These are phyloP conservation scores for Cheilosia vulpina DNA, from an alignment of 2,888 invertebrate genomes.

Conservation along the genomic window DNA sequence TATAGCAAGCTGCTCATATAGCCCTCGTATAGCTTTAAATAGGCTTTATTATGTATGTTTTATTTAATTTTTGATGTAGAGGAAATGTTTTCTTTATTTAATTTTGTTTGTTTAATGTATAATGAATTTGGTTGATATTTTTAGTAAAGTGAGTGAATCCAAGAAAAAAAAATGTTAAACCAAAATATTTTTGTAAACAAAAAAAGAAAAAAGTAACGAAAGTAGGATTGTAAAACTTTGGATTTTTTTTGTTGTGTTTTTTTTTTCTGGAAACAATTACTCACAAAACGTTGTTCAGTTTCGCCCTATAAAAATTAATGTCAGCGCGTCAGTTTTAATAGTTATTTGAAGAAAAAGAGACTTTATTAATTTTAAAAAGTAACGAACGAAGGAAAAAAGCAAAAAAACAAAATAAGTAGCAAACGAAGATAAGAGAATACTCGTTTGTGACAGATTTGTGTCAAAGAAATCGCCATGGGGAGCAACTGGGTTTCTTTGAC, in stretches of 20 bases:
- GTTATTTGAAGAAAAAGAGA: slow-evolving; percentile 72
- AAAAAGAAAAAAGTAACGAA: slow-evolving; percentile 65
- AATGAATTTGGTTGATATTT: slow-evolving; percentile 53
- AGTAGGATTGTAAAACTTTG: slow-evolving; percentile 78
- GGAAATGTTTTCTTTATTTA: slow-evolving; percentile 42
- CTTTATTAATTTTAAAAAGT: slow-evolving; percentile 54
- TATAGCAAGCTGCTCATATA: slow-evolving; percentile 41
- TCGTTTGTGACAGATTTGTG: slow-evolving; percentile 42
- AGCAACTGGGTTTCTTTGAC: slow-evolving; percentile 37
- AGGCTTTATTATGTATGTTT: slow-evolving; percentile 40
- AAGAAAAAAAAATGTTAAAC: slow-evolving; percentile 64
- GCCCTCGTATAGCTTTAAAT: slow-evolving; percentile 33
- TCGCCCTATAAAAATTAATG: slow-evolving; percentile 84
- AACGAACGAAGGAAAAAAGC: slow-evolving; percentile 76
- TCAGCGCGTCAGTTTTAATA: slow-evolving; percentile 81
- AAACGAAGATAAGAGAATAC: slow-evolving; percentile 48
- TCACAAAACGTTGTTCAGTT: slow-evolving; percentile 84
- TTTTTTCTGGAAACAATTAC: slow-evolving; percentile 83
- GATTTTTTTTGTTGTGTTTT: slow-evolving; percentile 75
- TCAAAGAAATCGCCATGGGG: slow-evolving; percentile 42
- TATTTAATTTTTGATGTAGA: slow-evolving; percentile 18
- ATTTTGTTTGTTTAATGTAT: slow-evolving; percentile 46
- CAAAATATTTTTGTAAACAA: slow-evolving; percentile 69
- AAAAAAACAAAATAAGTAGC: slow-evolving; percentile 48
- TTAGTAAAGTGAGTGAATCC: slow-evolving; percentile 67